Base-by-base conservation (phyloP, 2,888 invertebrate species). In the Hipparchia sbordonii region DNA sequence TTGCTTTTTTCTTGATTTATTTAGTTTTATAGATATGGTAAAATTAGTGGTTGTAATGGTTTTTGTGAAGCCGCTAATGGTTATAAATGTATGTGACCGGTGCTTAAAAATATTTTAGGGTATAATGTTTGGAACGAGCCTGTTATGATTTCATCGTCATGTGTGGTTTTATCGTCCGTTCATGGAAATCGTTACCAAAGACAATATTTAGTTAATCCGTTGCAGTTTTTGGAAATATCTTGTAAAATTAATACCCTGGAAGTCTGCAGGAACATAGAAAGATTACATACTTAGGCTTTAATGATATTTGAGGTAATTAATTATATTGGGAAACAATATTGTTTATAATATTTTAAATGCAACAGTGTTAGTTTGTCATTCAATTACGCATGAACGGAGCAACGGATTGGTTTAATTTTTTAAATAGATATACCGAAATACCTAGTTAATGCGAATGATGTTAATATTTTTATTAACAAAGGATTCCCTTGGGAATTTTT, bases 1-100 rank as follows among this genome's bases (percentile, higher is more conserved):
- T 91, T 91, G 87, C 85, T 89, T 90, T 91, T 92, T 92, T 85
- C 85, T 87, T 91, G 88, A 91, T 92, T 91, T 93, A 90, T 91
- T 87, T 87, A 83, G 83, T 87, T 89, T 91, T 90, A 89, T 90
- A 89, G 87, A 87, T 88, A 89, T 82, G 82, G 86, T 86, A 82
- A 89, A 90, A 91, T 92, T 89, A 88, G 85, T 79, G 91, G 90
- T 89, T 90, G 82, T 87, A 84, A 84, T 83, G 78, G 86, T 89
- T 90, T 91, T 89, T 87, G 85, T 87, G 81, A 77, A 77, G 81
- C 82, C 85, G 84, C 86, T 92, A 91, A 92, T 92, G 88, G 88
- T 87, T 87, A 84, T 85, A 86, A 91, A 90, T 88, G 90, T 87
- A 81, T 86, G 88, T 87, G 87, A 88, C 84, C 83, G 79, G 74